These are phyloP conservation scores for Ferrisia virgata DNA, from an alignment of 2,888 invertebrate species.

Conservation along the genomic window DNA sequence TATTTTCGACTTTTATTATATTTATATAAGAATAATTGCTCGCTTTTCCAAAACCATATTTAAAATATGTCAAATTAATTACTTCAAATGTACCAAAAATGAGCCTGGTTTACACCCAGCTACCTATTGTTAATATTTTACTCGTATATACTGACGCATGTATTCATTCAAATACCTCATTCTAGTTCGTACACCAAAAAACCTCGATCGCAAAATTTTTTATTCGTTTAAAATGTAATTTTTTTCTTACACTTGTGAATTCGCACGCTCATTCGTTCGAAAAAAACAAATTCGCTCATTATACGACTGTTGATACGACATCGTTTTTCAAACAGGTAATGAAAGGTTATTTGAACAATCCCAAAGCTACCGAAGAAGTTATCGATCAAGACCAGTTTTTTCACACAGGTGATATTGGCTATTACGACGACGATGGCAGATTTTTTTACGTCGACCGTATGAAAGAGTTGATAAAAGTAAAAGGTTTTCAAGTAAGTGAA, in stretches of 20 bases:
- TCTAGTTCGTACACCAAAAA: too few relatives aligned
- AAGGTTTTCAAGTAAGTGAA: constrained; percentile 56
- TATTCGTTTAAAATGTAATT: background rate
- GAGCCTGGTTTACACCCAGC: too few relatives aligned
- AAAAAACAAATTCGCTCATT: background rate
- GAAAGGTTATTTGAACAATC: constrained; percentile 62
- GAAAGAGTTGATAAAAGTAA: constrained; percentile 67
- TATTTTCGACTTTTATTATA: background rate
- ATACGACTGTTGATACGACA: background rate
- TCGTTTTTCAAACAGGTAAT: constrained; percentile 53
- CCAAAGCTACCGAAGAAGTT: constrained; percentile 58
- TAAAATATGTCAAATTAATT: too few relatives aligned
- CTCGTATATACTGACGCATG: too few relatives aligned
- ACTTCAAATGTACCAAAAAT: too few relatives aligned
- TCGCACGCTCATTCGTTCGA: background rate
- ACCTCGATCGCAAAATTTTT: background rate
- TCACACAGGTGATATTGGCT: constrained; percentile 60
- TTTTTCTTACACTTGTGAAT: background rate
- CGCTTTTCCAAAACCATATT: too few relatives aligned
- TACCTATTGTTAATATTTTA: too few relatives aligned
- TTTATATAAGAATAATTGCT: too few relatives aligned
- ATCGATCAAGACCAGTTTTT: constrained; percentile 60
- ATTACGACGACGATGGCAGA: constrained; percentile 64
- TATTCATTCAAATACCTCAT: too few relatives aligned
- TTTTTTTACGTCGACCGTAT: constrained; percentile 74